phyloP scores from a whole-genome alignment of 2,797 vertebrate species.

The Cuculus canorus region DNA sequence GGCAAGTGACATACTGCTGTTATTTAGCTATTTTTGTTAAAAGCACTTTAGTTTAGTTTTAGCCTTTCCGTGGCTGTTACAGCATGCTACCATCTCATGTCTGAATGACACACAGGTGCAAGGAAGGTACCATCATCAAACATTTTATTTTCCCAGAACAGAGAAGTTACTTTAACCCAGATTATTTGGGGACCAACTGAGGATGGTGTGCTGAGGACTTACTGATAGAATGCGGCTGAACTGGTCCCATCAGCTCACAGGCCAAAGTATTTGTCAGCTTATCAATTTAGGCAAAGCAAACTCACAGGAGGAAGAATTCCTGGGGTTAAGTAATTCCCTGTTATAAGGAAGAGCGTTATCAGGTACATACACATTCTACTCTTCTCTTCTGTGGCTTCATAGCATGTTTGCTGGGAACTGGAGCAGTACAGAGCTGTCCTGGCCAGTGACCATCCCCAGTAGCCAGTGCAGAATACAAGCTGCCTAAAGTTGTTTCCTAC shows the following conservation, averaged over 20 bases:
- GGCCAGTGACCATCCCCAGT: not conserved
- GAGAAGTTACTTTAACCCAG: not conserved
- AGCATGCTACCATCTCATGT: not conserved
- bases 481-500: not conserved
- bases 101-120: not conserved
- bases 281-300: not conserved
- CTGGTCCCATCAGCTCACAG: not conserved
- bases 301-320: not conserved
- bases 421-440: not conserved
- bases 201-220: too few relatives aligned
- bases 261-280: not conserved
- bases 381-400: not conserved
- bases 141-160: not conserved
- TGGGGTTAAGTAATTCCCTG: not conserved
- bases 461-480: not conserved
- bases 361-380: not conserved
- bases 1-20: not conserved
- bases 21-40: not conserved
- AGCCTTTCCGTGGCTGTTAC: not conserved
- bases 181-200: not conserved
- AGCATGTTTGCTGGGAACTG: not conserved
- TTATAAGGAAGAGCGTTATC: not conserved
- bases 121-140: not conserved
- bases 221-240: not conserved
- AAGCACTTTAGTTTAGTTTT: not conserved